Base-by-base conservation (phyloP, 1,140 invertebrate genomes). In the Diploscapter pachys region DNA sequence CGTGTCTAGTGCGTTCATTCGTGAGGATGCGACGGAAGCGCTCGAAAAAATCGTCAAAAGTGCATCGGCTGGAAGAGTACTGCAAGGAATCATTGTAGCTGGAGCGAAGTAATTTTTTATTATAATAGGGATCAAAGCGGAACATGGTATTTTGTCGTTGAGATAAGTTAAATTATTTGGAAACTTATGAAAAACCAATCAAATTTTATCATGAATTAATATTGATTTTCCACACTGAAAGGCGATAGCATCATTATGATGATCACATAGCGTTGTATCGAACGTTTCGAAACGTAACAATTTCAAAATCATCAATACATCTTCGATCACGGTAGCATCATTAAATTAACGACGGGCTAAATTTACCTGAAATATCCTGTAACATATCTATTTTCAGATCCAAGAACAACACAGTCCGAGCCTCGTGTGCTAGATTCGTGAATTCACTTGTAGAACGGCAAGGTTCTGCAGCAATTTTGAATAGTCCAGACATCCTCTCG, bases 1-100 rank as follows among this genome's bases (percentile, higher is more conserved):
- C 57, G 75, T 76, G 9, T 62, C 54, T 3, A 76, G 68, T 61
- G 75, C 75, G 3, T 76, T 76, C 48, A 76, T 76, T 9, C 50
- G 75, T 52, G 75, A 76, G 52, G 75, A 76, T 67, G 75, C 75
- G 48, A 76, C 63, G 0, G 75, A 76, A 53, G 56, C 75, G 3
- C 8, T 76, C 49, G 53, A 76, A 52, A 76, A 76, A 62, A 9
- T 76, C 3, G 70, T 76, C 13, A 76, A 76, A 13, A 54, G 48
- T 54, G 75, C 53, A 13, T 65, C 75, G 50, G 62, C 75, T 48
- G 54, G 56, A 31, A 76, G 72, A 67, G 69, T 65, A n/a, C 70
- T 76, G 1, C 49, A 55, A 61, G 62, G 67, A 13, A 72, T 76
- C 11, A 71, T 76, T 52, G 5, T 65, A 50, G 61, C 68, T 61